phyloP scores from a whole-genome alignment of 2,888 invertebrate species.

The Oligia strigilis region DNA sequence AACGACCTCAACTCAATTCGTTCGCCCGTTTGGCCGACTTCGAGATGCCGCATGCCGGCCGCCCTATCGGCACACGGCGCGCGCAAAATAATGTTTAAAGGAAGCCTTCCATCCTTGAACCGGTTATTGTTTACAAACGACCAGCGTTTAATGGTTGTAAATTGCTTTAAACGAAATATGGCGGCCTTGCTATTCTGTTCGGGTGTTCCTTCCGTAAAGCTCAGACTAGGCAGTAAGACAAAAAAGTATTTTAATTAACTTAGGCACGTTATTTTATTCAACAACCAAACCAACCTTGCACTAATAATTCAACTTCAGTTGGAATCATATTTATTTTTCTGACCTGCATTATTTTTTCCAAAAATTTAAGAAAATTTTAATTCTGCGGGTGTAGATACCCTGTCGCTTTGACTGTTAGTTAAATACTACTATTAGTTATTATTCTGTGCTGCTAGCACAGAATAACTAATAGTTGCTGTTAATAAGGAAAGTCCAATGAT shows the following conservation, averaged over 20 bases:
- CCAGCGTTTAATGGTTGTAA: constrained; percentile 81
- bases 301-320: not conserved
- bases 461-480: too few relatives aligned
- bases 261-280: not conserved
- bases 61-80: constrained; percentile 72
- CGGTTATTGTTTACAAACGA: constrained; percentile 87
- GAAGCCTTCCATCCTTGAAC: constrained; percentile 82
- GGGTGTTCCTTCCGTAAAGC: constrained; percentile 72
- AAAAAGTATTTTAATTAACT: constrained; percentile 49
- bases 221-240: constrained; percentile 36
- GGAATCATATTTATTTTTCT: too few relatives aligned
- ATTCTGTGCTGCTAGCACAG: too few relatives aligned
- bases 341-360: too few relatives aligned
- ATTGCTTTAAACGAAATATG: constrained; percentile 80
- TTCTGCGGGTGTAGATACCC: not conserved
- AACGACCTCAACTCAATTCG: constrained; percentile 76
- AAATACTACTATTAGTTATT: too few relatives aligned
- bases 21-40: constrained; percentile 74
- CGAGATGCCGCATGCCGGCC: constrained; percentile 67
- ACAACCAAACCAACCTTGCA: not conserved
- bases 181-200: constrained; percentile 76
- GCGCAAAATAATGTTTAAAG: constrained; percentile 84
- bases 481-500: too few relatives aligned
- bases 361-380: not conserved
- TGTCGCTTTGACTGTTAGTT: too few relatives aligned